Percentiles rank a stretch among this genome's conserved stretches.
These are phyloP conservation scores for Gymnoscelis rufifasciata DNA, from an alignment of 2,888 invertebrate species.

Conservation along the genomic window DNA sequence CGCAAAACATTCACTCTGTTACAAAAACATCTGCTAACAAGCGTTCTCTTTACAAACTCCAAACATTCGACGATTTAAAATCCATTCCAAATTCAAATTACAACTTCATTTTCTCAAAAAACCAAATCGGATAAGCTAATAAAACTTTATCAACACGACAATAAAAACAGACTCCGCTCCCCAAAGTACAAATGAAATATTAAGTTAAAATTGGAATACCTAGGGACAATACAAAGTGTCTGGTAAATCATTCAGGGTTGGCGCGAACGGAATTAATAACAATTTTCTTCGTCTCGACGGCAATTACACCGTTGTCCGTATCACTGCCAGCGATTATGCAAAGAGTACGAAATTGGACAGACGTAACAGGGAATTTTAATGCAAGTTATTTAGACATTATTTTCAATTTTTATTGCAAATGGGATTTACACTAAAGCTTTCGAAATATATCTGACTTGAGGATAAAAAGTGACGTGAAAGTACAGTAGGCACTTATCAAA, in stretches of 20 bases:
- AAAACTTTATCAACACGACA: conserved; percentile 21
- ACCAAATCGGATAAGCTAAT: conserved; percentile 14
- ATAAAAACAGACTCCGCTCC: conserved; percentile 38
- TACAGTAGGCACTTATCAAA: too few species aligned
- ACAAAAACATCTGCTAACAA: too few species aligned
- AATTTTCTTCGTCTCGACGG: conserved; percentile 65
- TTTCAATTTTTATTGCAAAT: too few species aligned
- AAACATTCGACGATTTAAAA: neutral
- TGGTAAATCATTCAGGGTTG: conserved; percentile 59
- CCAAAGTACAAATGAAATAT: conserved; percentile 46
- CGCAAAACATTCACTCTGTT: too few species aligned
- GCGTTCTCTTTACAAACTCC: too few species aligned
- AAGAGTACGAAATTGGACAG: conserved; percentile 39
- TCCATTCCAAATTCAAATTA: neutral
- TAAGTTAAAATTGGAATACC: conserved; percentile 46
- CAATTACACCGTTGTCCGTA: conserved; percentile 70
- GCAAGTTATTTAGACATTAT: too few species aligned
- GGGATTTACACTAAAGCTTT: too few species aligned
- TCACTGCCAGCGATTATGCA: conserved; percentile 56
- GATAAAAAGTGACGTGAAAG: too few species aligned
- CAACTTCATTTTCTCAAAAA: conserved; percentile 13
- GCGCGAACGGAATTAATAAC: conserved; percentile 67
- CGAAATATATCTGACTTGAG: too few species aligned
- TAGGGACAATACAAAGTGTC: conserved; percentile 43
- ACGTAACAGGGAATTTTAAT: conserved; percentile 3